Evolutionary conservation across 2,888 invertebrate species (phyloP), one percentile per base, ranked within the genome.

Genomic region (Monochamus alternatus): DNA sequence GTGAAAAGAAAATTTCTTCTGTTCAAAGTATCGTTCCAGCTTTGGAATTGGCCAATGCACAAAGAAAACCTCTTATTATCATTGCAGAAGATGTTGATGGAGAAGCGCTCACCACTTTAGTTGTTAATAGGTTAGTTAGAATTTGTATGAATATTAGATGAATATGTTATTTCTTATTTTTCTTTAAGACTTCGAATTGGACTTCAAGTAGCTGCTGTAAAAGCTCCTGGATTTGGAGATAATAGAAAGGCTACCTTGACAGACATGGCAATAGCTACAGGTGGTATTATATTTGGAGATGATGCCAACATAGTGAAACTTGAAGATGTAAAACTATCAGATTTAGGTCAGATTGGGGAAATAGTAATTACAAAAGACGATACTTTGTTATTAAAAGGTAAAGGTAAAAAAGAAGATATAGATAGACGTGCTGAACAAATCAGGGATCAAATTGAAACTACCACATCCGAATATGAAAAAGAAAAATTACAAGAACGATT

Each of bases 11-110:
- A 90, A 98, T 99, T 85, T 97, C 98, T 30, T 96, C 95, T 77
- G 96, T 98, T 7, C 99, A 99, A 89, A 96, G 96, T 73, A 97
- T 99, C 80, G 98, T 99, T 82, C 99, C 99, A 60, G 99, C 98
- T 58, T 90, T 99, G 72, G 99, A 99, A 89, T 89, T 99, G 85
- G 98, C 99, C 10, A 99, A 99, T 88, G 91, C 95, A 9, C 96
- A 97, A 87, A 93, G 98, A 79, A 98, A 97, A 88, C 98, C 99
- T 0, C 90, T 99, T 72, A 92, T 99, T 9, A 99, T 99, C 85
- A 86, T 90, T 75, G 90, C 90, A 55, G 90, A 90, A 84, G 90
- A 90, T 84, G 87, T 90, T 73, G 90, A 90, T 82, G 90, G 90
- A 22, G 90, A 90, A 86, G 90, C 90, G n/a, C 82, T 90, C 60